A percentile compares a stretch with the other conserved stretches of the same genome.
Evolutionary conservation across 2,888 invertebrate species (phyloP).

Genomic region (Dryomyza anilis): DNA sequence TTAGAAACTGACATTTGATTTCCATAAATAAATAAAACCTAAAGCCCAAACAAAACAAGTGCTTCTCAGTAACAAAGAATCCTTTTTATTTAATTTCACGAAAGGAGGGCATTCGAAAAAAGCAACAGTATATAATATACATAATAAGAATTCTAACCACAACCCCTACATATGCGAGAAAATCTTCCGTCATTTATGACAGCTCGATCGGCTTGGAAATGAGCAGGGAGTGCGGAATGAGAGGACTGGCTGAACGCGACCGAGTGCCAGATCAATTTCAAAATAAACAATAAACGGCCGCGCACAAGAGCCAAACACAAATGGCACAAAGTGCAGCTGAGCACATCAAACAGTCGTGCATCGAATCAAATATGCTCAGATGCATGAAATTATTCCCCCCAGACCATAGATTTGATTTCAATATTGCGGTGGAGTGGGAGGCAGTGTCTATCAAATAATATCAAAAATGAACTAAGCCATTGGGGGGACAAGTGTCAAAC

Average conservation of each 20-base stretch:
- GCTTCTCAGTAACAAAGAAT: background rate
- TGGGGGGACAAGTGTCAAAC: background rate
- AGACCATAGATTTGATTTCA: constrained; percentile 14
- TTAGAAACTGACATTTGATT: background rate
- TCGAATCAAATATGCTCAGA: background rate
- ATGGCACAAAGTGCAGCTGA: constrained; percentile 16
- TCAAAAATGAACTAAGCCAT: background rate
- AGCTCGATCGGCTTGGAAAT: constrained; percentile 39
- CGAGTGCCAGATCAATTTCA: constrained; percentile 58
- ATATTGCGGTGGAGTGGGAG: constrained; percentile 2
- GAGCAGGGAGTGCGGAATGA: constrained; percentile 29
- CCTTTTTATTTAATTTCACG: constrained; percentile 3
- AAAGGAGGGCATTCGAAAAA: background rate
- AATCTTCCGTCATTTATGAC: constrained; percentile 52
- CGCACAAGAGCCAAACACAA: constrained; percentile 9
- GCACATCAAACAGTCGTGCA: constrained; percentile 3
- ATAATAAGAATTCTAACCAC: too few relatives aligned
- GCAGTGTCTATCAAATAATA: constrained; percentile 12
- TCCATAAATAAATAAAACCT: too few relatives aligned
- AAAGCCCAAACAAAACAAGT: background rate
- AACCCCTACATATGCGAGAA: too few relatives aligned
- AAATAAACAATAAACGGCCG: constrained; percentile 45
- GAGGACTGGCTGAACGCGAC: too few relatives aligned
- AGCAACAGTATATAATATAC: constrained; percentile 12
- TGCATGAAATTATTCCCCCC: constrained; percentile 24